Evolutionary conservation across 2,113 vertebrate genomes (phyloP).

Genomic region (Pelmatolapia mariae): DNA sequence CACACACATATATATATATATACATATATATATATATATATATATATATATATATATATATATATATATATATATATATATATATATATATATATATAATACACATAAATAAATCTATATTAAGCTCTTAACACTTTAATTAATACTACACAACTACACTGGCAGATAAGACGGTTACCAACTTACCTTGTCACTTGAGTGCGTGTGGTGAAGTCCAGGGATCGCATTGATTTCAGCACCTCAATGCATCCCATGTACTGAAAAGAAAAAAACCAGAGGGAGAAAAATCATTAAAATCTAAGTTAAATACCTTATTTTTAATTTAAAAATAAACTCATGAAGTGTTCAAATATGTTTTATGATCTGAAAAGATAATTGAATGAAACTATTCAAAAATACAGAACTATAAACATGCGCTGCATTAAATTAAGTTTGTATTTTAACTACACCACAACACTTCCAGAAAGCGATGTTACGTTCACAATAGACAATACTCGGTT

Average conservation of each 20-base stretch:
- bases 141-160: neutral
- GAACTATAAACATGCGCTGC: neutral
- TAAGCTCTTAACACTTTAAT: neutral
- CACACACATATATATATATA: no score
- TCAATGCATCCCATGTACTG: slow-evolving; percentile 99
- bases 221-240: slow-evolving; percentile 93
- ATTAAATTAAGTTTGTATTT: neutral
- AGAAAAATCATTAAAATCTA: neutral
- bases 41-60: neutral
- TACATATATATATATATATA: neutral
- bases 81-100: rapidly evolving
- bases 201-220: slow-evolving; percentile 91
- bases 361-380: neutral
- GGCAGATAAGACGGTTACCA: neutral
- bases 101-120: no score
- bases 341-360: neutral
- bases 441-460: neutral
- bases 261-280: neutral
- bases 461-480: neutral
- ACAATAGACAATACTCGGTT: neutral
- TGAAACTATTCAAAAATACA: neutral
- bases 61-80: neutral
- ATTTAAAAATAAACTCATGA: neutral
- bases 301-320: neutral
- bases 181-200: slow-evolving; percentile 94